Percentiles rank a stretch among this genome's conserved stretches.
phyloP scores from a whole-genome alignment of 2,113 vertebrate species.

The Xyliphius kryptos region DNA sequence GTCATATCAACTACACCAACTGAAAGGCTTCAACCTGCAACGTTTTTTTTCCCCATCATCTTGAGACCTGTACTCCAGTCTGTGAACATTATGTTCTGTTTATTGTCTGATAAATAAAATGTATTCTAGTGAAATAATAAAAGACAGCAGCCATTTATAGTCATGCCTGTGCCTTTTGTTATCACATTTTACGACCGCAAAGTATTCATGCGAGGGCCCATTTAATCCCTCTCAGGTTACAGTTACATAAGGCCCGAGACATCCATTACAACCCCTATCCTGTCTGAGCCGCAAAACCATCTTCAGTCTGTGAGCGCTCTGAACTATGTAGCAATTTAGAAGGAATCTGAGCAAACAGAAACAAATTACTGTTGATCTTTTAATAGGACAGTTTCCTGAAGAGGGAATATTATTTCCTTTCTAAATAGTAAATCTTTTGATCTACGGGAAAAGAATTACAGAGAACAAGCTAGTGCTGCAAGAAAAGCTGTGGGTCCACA shows the following conservation, averaged over 20 bases:
- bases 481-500: constrained; percentile 1
- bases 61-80: too few species aligned
- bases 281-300: constrained; percentile 52
- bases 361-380: constrained; percentile 53
- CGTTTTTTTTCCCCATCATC: too few species aligned
- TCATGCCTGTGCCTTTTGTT: constrained; percentile 28
- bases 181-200: constrained; percentile 37
- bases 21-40: neutral
- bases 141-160: constrained; percentile 27
- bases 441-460: neutral
- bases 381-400: constrained; percentile 44
- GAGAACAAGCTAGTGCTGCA: neutral
- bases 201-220: constrained; percentile 42
- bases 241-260: constrained; percentile 51
- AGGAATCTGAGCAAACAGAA: constrained; percentile 52
- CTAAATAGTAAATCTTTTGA: constrained; percentile 21
- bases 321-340: constrained; percentile 60
- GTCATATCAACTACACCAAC: constrained; percentile 1
- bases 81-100: neutral
- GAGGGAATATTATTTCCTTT: constrained; percentile 35
- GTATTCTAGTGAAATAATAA: constrained; percentile 21
- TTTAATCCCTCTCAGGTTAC: constrained; percentile 48
- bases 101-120: constrained; percentile 6
- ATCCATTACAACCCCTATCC: constrained; percentile 52
- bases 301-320: constrained; percentile 53